Conservation (phyloP, 2,113 vertebrate species). For the Willisornis vidua region DNA sequence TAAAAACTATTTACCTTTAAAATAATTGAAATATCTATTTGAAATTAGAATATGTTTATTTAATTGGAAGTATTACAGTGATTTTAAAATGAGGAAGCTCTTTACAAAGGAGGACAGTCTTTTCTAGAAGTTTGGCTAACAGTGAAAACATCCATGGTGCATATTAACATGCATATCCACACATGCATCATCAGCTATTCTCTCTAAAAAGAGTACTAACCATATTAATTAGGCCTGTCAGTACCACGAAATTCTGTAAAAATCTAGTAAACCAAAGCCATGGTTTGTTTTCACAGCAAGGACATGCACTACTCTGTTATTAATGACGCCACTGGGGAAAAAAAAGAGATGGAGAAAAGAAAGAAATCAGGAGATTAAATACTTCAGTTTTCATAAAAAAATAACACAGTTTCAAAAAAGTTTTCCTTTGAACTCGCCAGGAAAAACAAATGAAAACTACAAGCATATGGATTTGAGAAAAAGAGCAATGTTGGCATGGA, state of each 20-base stretch:
- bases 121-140: not conserved
- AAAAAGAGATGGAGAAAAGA: not conserved
- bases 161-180: not conserved
- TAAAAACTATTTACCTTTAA: not conserved
- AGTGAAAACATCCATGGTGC: not conserved
- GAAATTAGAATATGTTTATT: not conserved
- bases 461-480: slow-evolving; percentile 56
- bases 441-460: slow-evolving; percentile 52
- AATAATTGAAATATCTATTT: not conserved
- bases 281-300: not conserved
- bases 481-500: slow-evolving; percentile 63
- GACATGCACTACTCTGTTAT: not conserved
- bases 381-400: not conserved
- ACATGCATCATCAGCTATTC: not conserved
- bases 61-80: not conserved
- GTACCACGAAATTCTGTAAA: not conserved
- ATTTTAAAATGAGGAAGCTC: not conserved
- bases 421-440: slow-evolving; percentile 42
- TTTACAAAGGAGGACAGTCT: not conserved
- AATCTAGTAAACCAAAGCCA: not conserved
- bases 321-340: not conserved
- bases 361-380: not conserved
- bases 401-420: not conserved
- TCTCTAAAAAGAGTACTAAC: not conserved
- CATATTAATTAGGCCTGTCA: not conserved